phyloP scores from a whole-genome alignment of 1,140 invertebrate genomes.

The Theocolax elegans region DNA sequence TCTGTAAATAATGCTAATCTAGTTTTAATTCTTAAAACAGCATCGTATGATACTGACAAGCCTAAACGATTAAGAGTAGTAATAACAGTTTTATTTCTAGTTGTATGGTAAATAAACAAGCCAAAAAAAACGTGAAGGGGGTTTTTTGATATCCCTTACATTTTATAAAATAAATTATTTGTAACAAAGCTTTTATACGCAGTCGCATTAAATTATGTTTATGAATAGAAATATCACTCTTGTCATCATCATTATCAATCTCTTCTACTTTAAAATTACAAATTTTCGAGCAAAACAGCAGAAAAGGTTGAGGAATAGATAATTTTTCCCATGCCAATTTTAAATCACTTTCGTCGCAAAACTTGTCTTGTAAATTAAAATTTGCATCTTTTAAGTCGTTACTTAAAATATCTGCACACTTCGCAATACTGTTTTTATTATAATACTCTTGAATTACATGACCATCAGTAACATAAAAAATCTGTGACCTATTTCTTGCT shows the following conservation, averaged over 20 bases:
- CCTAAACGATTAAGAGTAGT: neutral
- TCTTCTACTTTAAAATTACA: neutral
- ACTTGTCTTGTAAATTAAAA: slow-evolving; percentile 16
- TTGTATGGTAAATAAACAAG: neutral
- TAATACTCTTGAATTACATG: neutral
- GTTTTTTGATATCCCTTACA: no score
- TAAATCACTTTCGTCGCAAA: slow-evolving; percentile 17
- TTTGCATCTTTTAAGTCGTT: neutral
- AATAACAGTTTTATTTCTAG: slow-evolving; percentile 15
- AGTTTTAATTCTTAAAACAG: neutral
- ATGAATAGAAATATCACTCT: no score
- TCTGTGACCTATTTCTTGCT: neutral
- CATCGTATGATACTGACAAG: slow-evolving; percentile 17
- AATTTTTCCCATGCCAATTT: neutral
- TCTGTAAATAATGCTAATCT: slow-evolving; percentile 1
- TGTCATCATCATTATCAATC: neutral
- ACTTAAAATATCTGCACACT: slow-evolving; percentile 2
- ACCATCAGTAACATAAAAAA: neutral
- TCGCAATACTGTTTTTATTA: neutral
- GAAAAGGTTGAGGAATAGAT: neutral
- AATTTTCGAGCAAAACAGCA: slow-evolving; percentile 3
- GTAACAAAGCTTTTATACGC: no score
- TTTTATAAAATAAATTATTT: no score
- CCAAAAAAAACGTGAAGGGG: neutral
- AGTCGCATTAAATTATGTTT: no score